Conservation (phyloP, 1,140 invertebrate species). For the Drosophila tani region DNA sequence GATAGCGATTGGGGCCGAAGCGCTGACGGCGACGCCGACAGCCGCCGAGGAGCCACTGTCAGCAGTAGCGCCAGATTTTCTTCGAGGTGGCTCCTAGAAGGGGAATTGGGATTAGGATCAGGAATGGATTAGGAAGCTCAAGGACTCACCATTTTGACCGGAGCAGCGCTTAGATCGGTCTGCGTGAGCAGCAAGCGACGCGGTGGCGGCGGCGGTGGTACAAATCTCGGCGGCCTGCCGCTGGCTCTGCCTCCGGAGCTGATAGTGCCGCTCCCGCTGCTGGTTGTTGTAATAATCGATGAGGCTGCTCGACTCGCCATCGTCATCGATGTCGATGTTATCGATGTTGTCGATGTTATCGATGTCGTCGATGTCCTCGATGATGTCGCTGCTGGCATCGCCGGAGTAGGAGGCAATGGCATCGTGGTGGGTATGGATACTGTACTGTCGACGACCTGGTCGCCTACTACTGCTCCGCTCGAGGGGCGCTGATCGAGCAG, state of each 20-base stretch:
- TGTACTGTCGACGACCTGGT: slow-evolving; percentile 1
- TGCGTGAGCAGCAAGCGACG: slow-evolving; percentile 79
- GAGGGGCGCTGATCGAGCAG: slow-evolving; percentile 79
- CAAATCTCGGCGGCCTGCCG: slow-evolving; percentile 75
- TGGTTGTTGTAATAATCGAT: slow-evolving; percentile 84
- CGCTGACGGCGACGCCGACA: slow-evolving; percentile 74
- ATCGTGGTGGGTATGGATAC: slow-evolving; percentile 4
- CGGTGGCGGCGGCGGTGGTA: slow-evolving; percentile 81
- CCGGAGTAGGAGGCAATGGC: slow-evolving; percentile 24
- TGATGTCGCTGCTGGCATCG: slow-evolving; percentile 28
- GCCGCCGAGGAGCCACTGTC: slow-evolving; percentile 83
- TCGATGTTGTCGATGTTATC: slow-evolving; percentile 34
- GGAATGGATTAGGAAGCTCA: no score
- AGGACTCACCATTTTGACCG: slow-evolving; percentile 56
- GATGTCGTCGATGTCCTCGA: slow-evolving; percentile 14
- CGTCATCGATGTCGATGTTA: slow-evolving; percentile 38
- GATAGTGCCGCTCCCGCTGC: slow-evolving; percentile 80
- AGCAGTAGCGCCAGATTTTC: slow-evolving; percentile 84
- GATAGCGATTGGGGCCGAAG: slow-evolving; percentile 69
- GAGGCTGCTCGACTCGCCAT: slow-evolving; percentile 72
- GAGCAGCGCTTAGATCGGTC: slow-evolving; percentile 71
- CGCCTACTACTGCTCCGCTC: slow-evolving; percentile 27
- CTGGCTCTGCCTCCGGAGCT: slow-evolving; percentile 70
- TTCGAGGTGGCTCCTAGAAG: slow-evolving; percentile 62
- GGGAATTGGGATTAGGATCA: no score